Evolutionary conservation across 2,113 vertebrate species (phyloP).

Genomic region (Lethenteron camtschaticum): DNA sequence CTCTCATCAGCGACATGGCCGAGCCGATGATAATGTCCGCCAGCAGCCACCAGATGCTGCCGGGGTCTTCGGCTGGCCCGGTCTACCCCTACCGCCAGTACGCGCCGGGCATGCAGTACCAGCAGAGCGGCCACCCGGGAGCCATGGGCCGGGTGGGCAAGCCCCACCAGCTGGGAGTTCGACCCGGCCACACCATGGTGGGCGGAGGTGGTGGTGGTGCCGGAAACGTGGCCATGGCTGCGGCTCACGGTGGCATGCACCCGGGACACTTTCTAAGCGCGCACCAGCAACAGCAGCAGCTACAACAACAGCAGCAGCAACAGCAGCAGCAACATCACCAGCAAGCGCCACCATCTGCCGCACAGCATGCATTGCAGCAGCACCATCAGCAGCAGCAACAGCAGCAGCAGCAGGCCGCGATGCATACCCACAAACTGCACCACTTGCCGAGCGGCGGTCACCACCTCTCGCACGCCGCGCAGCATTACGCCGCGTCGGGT

Average conservation of each 20-base stretch:
- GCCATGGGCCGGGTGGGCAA: conserved; percentile 1
- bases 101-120: conserved; percentile 3
- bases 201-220: no score
- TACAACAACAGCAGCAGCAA: not conserved
- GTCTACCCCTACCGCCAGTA: not conserved
- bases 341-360: not conserved
- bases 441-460: no score
- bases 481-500: no score
- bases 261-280: no score
- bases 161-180: not conserved
- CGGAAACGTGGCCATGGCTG: not conserved
- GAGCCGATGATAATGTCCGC: conserved; percentile 3
- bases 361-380: no score
- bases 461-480: no score
- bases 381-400: no score
- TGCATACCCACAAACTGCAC: no score
- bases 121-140: conserved; percentile 1
- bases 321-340: conserved; percentile 5
- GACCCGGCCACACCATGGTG: no score
- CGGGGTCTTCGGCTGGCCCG: not conserved
- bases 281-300: not conserved
- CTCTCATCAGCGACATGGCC: conserved; percentile 1
- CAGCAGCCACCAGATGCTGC: not conserved
- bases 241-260: not conserved
- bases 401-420: no score